Conservation (phyloP, 2,888 invertebrate species). For the Drosophila paranaensis region DNA sequence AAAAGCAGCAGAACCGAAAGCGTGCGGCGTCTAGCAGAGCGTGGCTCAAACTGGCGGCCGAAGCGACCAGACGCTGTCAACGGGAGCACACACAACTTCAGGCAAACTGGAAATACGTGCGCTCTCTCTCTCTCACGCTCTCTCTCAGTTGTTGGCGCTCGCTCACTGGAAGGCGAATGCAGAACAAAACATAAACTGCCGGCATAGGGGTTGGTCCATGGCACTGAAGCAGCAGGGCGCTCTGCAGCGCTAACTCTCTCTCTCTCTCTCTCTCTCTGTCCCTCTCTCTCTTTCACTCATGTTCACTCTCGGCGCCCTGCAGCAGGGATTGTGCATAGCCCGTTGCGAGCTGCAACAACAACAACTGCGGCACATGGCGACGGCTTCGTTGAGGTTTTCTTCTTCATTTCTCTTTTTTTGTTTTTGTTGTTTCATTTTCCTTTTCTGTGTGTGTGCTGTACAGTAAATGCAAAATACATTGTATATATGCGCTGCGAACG, state of each 20-base stretch:
- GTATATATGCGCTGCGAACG: constrained; percentile 36
- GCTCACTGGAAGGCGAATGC: constrained; percentile 46
- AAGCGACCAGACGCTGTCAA: constrained; percentile 41
- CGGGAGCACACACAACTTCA: constrained; percentile 27
- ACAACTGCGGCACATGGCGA: constrained; percentile 50
- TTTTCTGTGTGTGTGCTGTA: constrained; percentile 57
- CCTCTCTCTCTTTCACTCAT: constrained; percentile 6
- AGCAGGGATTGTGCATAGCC: constrained; percentile 58
- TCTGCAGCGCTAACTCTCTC: constrained; percentile 13
- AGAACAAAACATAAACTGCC: constrained; percentile 46
- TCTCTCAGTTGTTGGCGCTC: constrained; percentile 33
- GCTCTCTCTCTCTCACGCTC: constrained; percentile 25
- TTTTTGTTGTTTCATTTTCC: constrained; percentile 20
- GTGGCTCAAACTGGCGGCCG: constrained; percentile 78
- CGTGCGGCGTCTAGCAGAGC: constrained; percentile 75
- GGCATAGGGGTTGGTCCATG: constrained; percentile 55
- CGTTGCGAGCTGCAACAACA: constrained; percentile 34
- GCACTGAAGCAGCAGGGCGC: constrained; percentile 34
- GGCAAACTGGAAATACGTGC: constrained; percentile 40
- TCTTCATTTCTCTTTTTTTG: constrained; percentile 18
- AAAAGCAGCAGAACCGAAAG: constrained; percentile 54
- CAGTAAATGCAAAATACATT: constrained; percentile 75
- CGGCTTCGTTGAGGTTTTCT: constrained; percentile 55
- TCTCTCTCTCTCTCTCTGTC: not conserved
- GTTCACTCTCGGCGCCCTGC: constrained; percentile 23